Evolutionary conservation across 2,888 invertebrate species (phyloP).

Genomic region (Tethea ocularis): DNA sequence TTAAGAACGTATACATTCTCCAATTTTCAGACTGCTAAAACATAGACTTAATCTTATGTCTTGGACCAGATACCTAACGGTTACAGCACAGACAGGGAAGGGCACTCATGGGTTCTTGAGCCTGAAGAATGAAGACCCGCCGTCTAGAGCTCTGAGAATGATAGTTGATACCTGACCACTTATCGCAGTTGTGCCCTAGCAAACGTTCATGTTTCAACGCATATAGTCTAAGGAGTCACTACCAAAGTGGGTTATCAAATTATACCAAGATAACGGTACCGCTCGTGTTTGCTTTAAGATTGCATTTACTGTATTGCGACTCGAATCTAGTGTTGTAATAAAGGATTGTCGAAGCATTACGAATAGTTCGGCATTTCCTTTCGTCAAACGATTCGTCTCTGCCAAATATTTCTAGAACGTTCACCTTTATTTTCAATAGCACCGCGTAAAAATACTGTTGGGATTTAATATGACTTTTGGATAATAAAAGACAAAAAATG

Average conservation of each 20-base stretch:
- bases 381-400: background rate
- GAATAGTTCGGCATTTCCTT: slow-evolving; percentile 2
- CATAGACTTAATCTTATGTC: background rate
- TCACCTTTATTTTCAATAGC: slow-evolving; percentile 6
- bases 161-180: slow-evolving; percentile 51
- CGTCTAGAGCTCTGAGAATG: slow-evolving; percentile 16
- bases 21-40: background rate
- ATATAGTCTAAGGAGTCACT: slow-evolving; percentile 10
- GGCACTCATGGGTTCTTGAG: slow-evolving; percentile 28
- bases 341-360: slow-evolving; percentile 2
- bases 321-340: background rate
- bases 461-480: slow-evolving; percentile 3
- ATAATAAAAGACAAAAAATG: slow-evolving; percentile 5
- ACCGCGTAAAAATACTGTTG: background rate
- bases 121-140: slow-evolving; percentile 24
- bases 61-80: slow-evolving; percentile 6
- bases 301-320: background rate
- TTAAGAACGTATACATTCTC: too few relatives aligned
- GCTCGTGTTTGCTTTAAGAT: slow-evolving; percentile 16
- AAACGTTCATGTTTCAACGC: slow-evolving; percentile 44
- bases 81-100: slow-evolving; percentile 15
- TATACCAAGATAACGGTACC: slow-evolving; percentile 6
- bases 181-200: slow-evolving; percentile 42
- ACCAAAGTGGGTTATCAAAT: slow-evolving; percentile 46
- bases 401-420: slow-evolving; percentile 5